Conservation (phyloP, 1,140 invertebrate species). For the Drosophila orena region DNA sequence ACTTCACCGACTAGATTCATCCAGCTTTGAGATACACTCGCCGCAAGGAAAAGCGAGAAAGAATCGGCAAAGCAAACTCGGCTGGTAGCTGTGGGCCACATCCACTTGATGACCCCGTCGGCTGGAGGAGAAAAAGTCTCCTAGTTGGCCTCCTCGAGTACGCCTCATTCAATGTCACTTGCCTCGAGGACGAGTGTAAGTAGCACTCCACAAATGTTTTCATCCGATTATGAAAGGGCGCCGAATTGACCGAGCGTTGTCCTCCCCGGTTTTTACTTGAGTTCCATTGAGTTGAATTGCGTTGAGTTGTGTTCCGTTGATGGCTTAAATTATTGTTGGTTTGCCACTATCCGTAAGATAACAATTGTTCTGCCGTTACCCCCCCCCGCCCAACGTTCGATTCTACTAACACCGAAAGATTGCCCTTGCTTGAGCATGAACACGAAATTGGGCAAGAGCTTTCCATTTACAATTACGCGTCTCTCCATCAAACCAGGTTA, state of each 20-base stretch:
- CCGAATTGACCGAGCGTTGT: conserved; percentile 55
- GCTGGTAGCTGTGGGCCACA: conserved; percentile 8
- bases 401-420: conserved; percentile 59
- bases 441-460: conserved; percentile 29
- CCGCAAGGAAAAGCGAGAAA: conserved; percentile 23
- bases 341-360: conserved; percentile 45
- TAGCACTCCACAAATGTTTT: conserved; percentile 61
- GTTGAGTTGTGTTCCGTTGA: conserved; percentile 19
- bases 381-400: conserved; percentile 21
- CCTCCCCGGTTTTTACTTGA: conserved; percentile 13
- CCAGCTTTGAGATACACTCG: conserved; percentile 47
- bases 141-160: conserved; percentile 39
- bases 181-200: conserved; percentile 77
- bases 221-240: conserved; percentile 62
- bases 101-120: conserved; percentile 58
- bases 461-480: conserved; percentile 52
- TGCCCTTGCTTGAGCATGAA: conserved; percentile 42
- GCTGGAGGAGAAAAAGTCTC: conserved; percentile 28
- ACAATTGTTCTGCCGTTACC: conserved; percentile 34
- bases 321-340: conserved; percentile 55
- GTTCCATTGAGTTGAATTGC: conserved; percentile 27
- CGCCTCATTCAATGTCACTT: conserved; percentile 68
- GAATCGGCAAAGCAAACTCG: conserved; percentile 39
- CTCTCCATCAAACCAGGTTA: conserved; percentile 65
- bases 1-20: conserved; percentile 56